Conservation (phyloP, 2,888 invertebrate genomes). For the Celastrina argiolus region DNA sequence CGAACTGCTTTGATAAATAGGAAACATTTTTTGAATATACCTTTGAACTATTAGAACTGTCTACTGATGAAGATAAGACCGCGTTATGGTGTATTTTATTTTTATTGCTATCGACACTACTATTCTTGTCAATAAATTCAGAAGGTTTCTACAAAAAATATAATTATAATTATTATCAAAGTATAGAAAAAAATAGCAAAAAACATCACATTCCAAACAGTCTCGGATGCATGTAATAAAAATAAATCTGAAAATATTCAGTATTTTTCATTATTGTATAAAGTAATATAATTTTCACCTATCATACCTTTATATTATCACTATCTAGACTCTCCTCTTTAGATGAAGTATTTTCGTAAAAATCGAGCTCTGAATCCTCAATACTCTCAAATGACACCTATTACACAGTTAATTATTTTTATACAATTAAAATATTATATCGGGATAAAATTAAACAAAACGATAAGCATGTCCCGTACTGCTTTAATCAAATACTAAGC, state of each 20-base stretch:
- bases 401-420: too few relatives aligned
- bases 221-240: slow-evolving; percentile 26
- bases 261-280: too few relatives aligned
- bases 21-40: background rate
- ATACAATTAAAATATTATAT: background rate
- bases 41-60: background rate
- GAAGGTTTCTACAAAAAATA: background rate
- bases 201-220: background rate
- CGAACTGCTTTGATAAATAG: background rate
- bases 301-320: slow-evolving; percentile 59
- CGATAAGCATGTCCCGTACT: background rate
- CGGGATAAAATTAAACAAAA: background rate
- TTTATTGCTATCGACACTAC: background rate
- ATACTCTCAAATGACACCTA: slow-evolving; percentile 80
- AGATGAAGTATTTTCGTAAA: slow-evolving; percentile 77
- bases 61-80: background rate
- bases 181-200: background rate
- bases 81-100: background rate
- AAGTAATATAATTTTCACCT: slow-evolving; percentile 26
- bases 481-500: background rate
- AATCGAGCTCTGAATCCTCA: slow-evolving; percentile 83
- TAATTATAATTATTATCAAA: background rate
- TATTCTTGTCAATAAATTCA: background rate
- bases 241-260: slow-evolving; percentile 19
- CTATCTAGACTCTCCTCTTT: slow-evolving; percentile 64